Evolutionary conservation across 2,113 vertebrate species (phyloP), one percentile per base, ranked within the genome.

Genomic region (Corythornis cristatus): DNA sequence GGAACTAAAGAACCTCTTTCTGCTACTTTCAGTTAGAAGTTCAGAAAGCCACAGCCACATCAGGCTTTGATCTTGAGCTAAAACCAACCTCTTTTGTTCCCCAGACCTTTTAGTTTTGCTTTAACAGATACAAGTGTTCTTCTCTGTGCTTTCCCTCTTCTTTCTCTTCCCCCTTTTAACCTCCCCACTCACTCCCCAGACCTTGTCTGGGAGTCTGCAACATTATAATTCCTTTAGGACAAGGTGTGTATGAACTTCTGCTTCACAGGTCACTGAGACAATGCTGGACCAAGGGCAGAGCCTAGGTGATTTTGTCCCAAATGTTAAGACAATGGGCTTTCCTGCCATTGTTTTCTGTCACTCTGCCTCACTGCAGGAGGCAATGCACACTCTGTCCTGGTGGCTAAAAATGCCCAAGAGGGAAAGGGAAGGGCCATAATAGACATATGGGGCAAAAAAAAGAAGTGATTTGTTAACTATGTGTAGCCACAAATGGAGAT

Each of bases 281-380:
- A n/a, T 53, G n/a, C 66, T 79, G 74, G 87, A 57, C 45, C 53
- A 65, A 82, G 42, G 67, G 60, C 71, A 89, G 65, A 76, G 13
- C 19, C 60, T 62, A 67, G 50, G 74, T 90, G 82, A 92, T 70
- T 82, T 87, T 28, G 28, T 51, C 68, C 42, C 68, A 70, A 25
- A 74, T n/a, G 4, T 87, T 54, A 87, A 56, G 81, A 84, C 83
- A 92, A 42, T 61, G 53, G 77, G 14, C 37, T 85, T 90, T 94
- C 74, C 88, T 92, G 81, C 17, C 50, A 87, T 76, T 87, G 50
- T 93, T 89, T 84, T 90, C 77, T 58, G 57, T 40, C 45, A 64
- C 20, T 64, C 31, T 88, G 65, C 35, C 50, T 93, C 50, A 42
- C 62, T 45, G 50, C 46, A 73, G 78, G 46, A 92, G 88, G 62